Evolutionary conservation across 1,140 invertebrate genomes (phyloP), one percentile per base, ranked within the genome.

Genomic region (Holotrichia oblita): DNA sequence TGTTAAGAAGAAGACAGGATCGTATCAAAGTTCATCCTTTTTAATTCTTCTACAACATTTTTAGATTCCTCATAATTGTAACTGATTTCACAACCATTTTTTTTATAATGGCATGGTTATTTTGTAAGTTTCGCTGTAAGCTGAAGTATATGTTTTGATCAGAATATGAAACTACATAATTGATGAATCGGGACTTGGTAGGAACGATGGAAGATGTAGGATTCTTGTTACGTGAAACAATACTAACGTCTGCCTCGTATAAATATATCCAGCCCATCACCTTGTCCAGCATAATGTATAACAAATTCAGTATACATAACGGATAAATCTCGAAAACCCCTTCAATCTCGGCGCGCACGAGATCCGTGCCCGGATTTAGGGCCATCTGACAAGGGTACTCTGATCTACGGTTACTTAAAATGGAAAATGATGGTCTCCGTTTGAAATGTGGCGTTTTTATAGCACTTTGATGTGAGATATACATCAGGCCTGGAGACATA

Each of bases 321-420:
- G 69, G 20, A 77, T 79, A 77, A 79, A 79, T 79, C 79, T 77
- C 76, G 73, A 73, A 20, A 44, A 76, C 48, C 48, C 55, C 79
- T 77, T 77, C 79, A 79, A 79, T 77, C 75, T 73, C 76, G 3
- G 41, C 34, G 41, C 61, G 61, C 61, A 20, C 40, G 20, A 41
- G 73, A 73, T 78, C 73, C 73, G 76, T 64, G 69, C 12, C n/a
- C 14, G 76, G 79, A 78, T 80, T 80, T 77, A 75, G 55, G 76
- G 69, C 73, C 59, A 77, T 80, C 73, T 80, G 79, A 80, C 79
- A 78, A 80, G 77, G 79, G 77, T 78, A 80, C 77, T 77, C 61
- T 80, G 77, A 80, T 80, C 73, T 78, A 80, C 79, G 77, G 79
- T 80, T 80, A 78, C 79, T 80, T 80, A 80, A 80, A 80, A 80